Base-by-base conservation (phyloP, 2,113 vertebrate species). In the Diphyllodes magnificus region DNA sequence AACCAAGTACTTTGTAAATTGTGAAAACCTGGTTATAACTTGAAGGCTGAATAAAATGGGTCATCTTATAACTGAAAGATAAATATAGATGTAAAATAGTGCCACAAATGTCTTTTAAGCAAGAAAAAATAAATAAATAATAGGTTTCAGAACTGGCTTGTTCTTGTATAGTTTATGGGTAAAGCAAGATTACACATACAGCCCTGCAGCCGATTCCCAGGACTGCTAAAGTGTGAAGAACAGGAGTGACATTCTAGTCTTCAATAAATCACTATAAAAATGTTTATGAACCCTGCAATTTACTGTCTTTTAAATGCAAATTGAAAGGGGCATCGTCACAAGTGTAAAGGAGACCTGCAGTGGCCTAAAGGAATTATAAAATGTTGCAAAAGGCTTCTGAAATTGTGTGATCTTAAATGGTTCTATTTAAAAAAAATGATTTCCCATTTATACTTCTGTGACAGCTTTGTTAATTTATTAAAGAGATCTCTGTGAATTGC, bases 281-380 rank as follows among this genome's bases (percentile, higher is more conserved):
- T 98, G 98, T 98, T 98, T 98, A 98, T 98, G 98, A 98, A 98
- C 96, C 98, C 97, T 97, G 97, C 97, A 97, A 98, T 98, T 98
- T 98, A 97, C 96, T 97, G 97, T 98, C 98, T 98, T 98, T 98
- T 98, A 98, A 98, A 98, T 98, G 97, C 97, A 98, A 98, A 98
- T 98, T 95, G 97, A 98, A 98, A 98, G 96, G 97, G 96, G 95
- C 94, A 96, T 97, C 85, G 31, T 93, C 91, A 51, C 95, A 86
- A 95, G 93, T 97, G 95, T 96, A 98, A 97, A 98, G 97, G 97
- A 98, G 97, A 98, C 86, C 89, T 33, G 64, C 92, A 59, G 93
- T 97, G 94, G 97, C 96, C 97, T 96, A 88, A 86, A 98, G 97
- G 97, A 97, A 97, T 95, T 87, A 90, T 45, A 86, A 93, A 91